Percentiles rank a stretch among this genome's conserved stretches.
These are phyloP conservation scores for Apocrypta bakeri DNA, from an alignment of 1,140 invertebrate species.

Conservation along the genomic window DNA sequence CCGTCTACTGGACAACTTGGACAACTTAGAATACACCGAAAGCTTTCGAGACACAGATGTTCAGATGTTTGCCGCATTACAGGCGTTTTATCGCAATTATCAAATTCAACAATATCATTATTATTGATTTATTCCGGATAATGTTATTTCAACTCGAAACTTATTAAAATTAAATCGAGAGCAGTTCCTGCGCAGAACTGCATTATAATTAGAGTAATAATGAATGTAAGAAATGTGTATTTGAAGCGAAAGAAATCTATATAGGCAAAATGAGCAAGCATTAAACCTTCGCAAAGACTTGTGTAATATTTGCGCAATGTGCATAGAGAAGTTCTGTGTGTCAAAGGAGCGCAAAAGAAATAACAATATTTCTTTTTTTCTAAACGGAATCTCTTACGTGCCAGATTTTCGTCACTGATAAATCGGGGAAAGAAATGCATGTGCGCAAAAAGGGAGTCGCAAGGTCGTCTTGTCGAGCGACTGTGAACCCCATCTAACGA, in stretches of 20 bases:
- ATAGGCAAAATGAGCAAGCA: too few relatives aligned
- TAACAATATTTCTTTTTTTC: conserved; percentile 25
- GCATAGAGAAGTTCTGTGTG: too few relatives aligned
- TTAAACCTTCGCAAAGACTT: neutral
- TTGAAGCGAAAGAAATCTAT: too few relatives aligned
- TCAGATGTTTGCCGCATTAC: conserved; percentile 3
- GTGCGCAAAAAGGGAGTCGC: conserved; percentile 43
- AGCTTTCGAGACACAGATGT: neutral
- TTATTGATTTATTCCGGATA: too few relatives aligned
- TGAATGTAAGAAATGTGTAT: too few relatives aligned
- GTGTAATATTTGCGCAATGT: conserved; percentile 10
- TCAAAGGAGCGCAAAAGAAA: neutral
- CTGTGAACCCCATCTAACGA: conserved; percentile 10
- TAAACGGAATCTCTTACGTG: conserved; percentile 41
- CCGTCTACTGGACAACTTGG: conserved; percentile 24
- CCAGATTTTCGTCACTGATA: conserved; percentile 42
- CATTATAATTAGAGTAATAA: too few relatives aligned
- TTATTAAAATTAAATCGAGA: too few relatives aligned
- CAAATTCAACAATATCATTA: too few relatives aligned
- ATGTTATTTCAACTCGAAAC: too few relatives aligned
- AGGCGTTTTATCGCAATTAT: too few relatives aligned
- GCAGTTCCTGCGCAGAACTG: too few relatives aligned
- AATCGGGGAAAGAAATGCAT: conserved; percentile 3
- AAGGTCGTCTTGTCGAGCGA: conserved; percentile 38
- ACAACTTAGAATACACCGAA: neutral